Base-by-base conservation (phyloP, 2,888 invertebrate genomes). In the Luffia ferchaultella region DNA sequence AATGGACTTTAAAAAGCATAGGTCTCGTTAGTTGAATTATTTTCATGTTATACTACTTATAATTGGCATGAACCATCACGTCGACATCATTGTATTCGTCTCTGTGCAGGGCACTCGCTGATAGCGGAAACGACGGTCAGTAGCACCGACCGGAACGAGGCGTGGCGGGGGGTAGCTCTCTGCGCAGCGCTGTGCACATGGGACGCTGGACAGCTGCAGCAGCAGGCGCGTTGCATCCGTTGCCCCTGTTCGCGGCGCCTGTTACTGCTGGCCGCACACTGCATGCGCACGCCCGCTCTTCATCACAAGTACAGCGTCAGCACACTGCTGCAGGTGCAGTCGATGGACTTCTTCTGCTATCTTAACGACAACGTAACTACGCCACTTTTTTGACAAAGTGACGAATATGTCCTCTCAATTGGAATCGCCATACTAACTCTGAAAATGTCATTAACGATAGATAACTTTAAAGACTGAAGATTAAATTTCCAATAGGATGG, bases 271-370 rank as follows among this genome's bases (percentile, higher is more conserved):
- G 70, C 75, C 0, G 79, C 82, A 0, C 77, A 79, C 53, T 80
- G 79, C 46, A 57, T 82, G 18, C 70, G 73, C 1, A 76, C 73
- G 9, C 83, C 83, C 0, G 69, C 58, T 0, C 56, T 83, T 41
- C 78, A 82, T 55, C 69, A 77, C 48, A 82, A 80, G 53, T 80
- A 80, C 54, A 58, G 55, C 17, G 78, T 79, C 9, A 70, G 75
- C 52, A 77, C 69, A 7, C 73, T 83, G 51, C 52, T 83, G 51
- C 82, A 80, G 73, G 80, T 76, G 18, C 30, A 30, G 30, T 12
- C 5, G 5, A 12, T 30, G 5, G 30, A 3, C 30, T 30, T 30
- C 12, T 30, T n/a, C n/a, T n/a, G n/a, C n/a, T n/a, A n/a, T n/a
- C n/a, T n/a, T n/a, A n/a, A n/a, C n/a, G n/a, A n/a, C n/a, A n/a